Evolutionary conservation across 2,888 invertebrate genomes (phyloP), one percentile per base, ranked within the genome.

Genomic region (Amblyjoppa proteus): DNA sequence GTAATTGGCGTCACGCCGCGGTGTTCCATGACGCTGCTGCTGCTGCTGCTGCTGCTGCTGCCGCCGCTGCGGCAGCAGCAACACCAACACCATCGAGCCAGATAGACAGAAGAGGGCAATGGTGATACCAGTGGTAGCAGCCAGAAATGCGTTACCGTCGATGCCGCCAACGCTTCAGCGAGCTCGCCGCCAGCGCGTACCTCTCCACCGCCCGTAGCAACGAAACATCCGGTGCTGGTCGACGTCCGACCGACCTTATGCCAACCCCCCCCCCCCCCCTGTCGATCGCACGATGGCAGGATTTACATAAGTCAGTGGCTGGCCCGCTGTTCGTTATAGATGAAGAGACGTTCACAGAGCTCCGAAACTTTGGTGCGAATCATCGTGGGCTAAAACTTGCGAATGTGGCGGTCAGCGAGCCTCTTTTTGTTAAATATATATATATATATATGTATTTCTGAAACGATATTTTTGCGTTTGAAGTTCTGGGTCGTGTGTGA

Each of bases 1-100:
- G 89, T 91, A 91, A 91, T 91, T 91, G 91, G 90, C 90, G 88
- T 89, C 89, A 89, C 90, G 88, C 88, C 87, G 86, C 74, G 90
- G 88, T 89, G 89, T 90, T 90, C 81, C 90, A 90, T 88, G 88
- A 88, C 85, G 84, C 53, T 81, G 76, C 77, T 69, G 83, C 20
- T 0, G 20, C 56, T 66, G 73, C 66, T 49, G 61, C 76, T n/a
- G n/a, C n/a, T n/a, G 84, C 53, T 81, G 76, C 77, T 69, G 83
- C 20, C 20, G 20, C 56, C 56, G 73, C 66, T 49, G 61, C 76
- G 28, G 73, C 76, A 73, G 58, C 77, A 68, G 31, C 83, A 77
- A 61, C 81, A 74, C 41, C 81, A 77, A 41, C 61, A 78, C 73
- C 73, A 56, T 66, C 20, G 61, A 64, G 68, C 11, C 38, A 58